Base-by-base conservation (phyloP, 2,113 vertebrate genomes). In the Heterotis niloticus region DNA sequence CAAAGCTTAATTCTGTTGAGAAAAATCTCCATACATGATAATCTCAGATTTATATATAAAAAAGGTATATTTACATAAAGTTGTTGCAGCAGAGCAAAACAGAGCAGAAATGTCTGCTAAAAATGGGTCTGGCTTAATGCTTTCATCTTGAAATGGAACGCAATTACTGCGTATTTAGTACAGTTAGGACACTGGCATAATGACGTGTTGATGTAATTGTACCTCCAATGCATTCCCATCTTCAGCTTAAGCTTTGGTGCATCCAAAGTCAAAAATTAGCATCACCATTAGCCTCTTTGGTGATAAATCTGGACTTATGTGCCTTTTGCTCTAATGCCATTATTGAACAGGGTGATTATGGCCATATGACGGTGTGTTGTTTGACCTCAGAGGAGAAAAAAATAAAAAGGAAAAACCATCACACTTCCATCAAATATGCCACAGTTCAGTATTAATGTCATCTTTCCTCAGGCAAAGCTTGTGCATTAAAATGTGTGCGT, bases 11-110 rank as follows among this genome's bases (percentile, higher is more conserved):
- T 83, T 82, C 82, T 78, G 79, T 79, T 80, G 81, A 82, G 84
- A 68, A 83, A 44, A 88, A 89, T 88, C 85, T 88, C 87, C 87
- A 90, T 90, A 86, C 85, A 84, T 90, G 88, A 89, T 64, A 85
- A 84, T 85, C 79, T 81, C 20, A 82, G 84, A 84, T 87, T 87
- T 82, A 88, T 89, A 74, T 87, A 85, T 86, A 88, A 90, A 88
- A 85, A 84, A 64, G 28, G 66, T 76, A 24, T 80, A 88, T 88
- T 90, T 89, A 86, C 88, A 90, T 89, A 86, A 86, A 84, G 80
- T 81, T 24, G 23, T 59, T 20, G 82, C 84, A 84, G 84, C 81
- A 81, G 82, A 75, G 52, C 80, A 83, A 84, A 84, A 82, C 84
- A 78, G 70, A 82, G 80, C 81, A 80, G 79, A 87, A 44, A 75